These are phyloP conservation scores for Venustoraphidia nigricollis DNA, from an alignment of 2,888 invertebrate species.

Conservation along the genomic window DNA sequence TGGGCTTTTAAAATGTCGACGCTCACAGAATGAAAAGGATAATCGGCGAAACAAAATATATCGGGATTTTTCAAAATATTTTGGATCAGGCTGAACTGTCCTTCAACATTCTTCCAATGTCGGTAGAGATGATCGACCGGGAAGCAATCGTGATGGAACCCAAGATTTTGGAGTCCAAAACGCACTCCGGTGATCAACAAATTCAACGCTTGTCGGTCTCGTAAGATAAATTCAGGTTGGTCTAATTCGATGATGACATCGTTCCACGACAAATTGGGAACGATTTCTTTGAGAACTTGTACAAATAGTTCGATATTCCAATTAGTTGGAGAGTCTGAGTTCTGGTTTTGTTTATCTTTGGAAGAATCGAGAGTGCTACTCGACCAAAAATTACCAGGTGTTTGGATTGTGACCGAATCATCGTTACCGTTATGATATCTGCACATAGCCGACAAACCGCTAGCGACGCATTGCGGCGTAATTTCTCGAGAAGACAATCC, in stretches of 20 bases:
- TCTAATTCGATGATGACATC: constrained; percentile 86
- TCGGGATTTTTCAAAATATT: constrained; percentile 82
- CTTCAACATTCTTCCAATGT: constrained; percentile 86
- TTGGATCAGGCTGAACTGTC: constrained; percentile 77
- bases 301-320: constrained; percentile 95
- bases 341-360: constrained; percentile 19
- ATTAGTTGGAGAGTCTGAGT: constrained; percentile 33
- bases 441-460: constrained; percentile 75
- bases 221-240: constrained; percentile 75
- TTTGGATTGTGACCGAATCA: constrained; percentile 34
- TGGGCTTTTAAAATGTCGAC: constrained; percentile 84
- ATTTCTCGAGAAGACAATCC: constrained; percentile 73
- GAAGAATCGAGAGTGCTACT: constrained; percentile 20
- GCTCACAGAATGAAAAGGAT: constrained; percentile 72
- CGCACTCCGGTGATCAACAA: constrained; percentile 71
- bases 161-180: constrained; percentile 60
- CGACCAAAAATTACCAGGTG: constrained; percentile 50
- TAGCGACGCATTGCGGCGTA: constrained; percentile 68
- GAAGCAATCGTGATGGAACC: constrained; percentile 54
- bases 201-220: constrained; percentile 72
- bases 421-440: constrained; percentile 66
- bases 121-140: constrained; percentile 83
- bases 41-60: constrained; percentile 87
- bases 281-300: constrained; percentile 78
- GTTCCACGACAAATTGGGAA: constrained; percentile 78